phyloP scores from a whole-genome alignment of 2,113 vertebrate species.

The Scomber japonicus region DNA sequence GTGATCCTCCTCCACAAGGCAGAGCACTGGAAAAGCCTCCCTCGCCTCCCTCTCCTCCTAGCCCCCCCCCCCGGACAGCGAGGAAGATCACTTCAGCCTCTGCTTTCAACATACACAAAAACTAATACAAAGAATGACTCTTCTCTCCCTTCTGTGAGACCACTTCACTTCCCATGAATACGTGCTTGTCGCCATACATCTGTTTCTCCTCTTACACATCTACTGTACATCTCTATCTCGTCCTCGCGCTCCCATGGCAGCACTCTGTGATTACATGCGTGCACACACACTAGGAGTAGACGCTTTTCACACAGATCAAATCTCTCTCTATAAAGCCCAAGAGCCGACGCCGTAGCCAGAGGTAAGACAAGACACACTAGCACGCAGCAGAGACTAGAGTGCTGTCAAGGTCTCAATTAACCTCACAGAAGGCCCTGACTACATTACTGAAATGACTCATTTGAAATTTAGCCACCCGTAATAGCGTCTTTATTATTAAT shows the following conservation, averaged over 20 bases:
- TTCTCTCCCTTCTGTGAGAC: conserved; percentile 18
- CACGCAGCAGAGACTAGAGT: conserved; percentile 48
- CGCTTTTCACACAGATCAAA: conserved; percentile 57
- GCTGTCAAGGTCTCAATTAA: conserved; percentile 77
- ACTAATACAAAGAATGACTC: conserved; percentile 31
- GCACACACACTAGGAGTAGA: conserved; percentile 20
- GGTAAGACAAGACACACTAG: conserved; percentile 52
- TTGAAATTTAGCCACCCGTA: conserved; percentile 53
- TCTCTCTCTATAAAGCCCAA: conserved; percentile 47
- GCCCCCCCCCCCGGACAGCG: background rate
- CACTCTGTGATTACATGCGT: conserved; percentile 28
- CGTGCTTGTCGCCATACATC: conserved; percentile 27
- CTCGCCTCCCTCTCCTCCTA: background rate
- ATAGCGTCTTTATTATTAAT: conserved; percentile 55
- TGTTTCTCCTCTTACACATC: conserved; percentile 23
- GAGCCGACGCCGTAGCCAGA: conserved; percentile 44
- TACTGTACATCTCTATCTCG: conserved; percentile 23
- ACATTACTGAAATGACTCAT: conserved; percentile 58
- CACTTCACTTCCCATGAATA: conserved; percentile 47
- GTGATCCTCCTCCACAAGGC: background rate
- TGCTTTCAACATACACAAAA: conserved; percentile 27
- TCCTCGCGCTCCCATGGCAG: conserved; percentile 29
- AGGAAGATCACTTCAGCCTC: conserved; percentile 23
- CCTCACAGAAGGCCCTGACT: conserved; percentile 52
- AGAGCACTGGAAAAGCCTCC: background rate